Conservation (phyloP, 2,113 vertebrate genomes). For the Camelus bactrianus region DNA sequence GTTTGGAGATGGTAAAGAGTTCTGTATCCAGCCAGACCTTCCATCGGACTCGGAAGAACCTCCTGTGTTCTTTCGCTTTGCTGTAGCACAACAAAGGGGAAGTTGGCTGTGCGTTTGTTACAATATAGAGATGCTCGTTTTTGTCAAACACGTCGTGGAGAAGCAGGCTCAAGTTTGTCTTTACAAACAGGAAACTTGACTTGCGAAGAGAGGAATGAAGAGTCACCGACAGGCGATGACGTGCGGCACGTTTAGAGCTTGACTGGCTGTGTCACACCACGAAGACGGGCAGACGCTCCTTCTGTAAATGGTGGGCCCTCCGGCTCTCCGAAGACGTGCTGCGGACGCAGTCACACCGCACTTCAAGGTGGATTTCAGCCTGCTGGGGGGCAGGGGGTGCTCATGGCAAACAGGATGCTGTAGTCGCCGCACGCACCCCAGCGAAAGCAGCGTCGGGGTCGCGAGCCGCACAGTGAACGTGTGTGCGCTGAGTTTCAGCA, state of each 20-base stretch:
- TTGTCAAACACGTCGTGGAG: slow-evolving; percentile 35
- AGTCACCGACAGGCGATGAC: not conserved
- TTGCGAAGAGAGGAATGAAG: slow-evolving; percentile 8
- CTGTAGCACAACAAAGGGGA: not conserved
- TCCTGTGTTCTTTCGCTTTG: not conserved
- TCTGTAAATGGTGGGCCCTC: not conserved
- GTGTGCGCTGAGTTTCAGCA: not conserved
- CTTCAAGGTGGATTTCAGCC: not conserved
- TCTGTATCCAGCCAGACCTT: not conserved
- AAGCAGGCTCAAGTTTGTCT: not conserved
- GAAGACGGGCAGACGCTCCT: not conserved
- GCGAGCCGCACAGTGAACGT: not conserved
- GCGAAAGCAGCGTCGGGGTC: not conserved
- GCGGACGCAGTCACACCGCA: not conserved
- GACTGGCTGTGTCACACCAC: not conserved
- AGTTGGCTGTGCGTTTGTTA: not conserved
- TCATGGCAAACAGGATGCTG: not conserved
- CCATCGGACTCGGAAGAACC: not conserved
- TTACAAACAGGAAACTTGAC: slow-evolving; percentile 43
- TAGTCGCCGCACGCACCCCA: not conserved
- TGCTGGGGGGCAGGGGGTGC: too few species aligned
- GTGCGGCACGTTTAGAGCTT: not conserved
- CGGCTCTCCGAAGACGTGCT: not conserved
- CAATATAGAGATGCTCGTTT: not conserved
- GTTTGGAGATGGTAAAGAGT: not conserved